Conservation (phyloP, 2,888 invertebrate species). For the Colostygia pectinataria region DNA sequence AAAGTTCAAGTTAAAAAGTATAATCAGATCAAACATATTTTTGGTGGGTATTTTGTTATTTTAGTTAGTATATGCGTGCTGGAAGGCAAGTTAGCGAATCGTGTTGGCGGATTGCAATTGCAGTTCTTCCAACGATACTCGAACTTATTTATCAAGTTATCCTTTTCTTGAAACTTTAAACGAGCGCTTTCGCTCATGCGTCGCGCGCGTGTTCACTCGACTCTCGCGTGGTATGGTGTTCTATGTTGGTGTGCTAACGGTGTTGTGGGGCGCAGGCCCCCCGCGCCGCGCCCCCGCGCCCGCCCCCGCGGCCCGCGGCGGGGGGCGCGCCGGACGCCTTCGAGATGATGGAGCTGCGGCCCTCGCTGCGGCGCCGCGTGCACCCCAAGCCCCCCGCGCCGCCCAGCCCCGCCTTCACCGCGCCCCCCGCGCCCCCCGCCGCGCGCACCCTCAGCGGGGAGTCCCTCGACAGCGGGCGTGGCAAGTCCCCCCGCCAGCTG, state of each 20-base stretch:
- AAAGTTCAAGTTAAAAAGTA: too few relatives aligned
- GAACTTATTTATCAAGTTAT: neutral
- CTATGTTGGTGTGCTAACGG: conserved; percentile 27
- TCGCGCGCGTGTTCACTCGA: neutral
- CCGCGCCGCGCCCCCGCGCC: conserved; percentile 22
- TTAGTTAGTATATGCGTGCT: too few relatives aligned
- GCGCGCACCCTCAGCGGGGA: conserved; percentile 20
- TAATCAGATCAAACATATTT: too few relatives aligned
- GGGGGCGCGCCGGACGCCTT: conserved; percentile 15
- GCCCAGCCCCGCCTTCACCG: conserved; percentile 29
- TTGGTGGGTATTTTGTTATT: too few relatives aligned
- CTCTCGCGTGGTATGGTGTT: neutral
- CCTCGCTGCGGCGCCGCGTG: conserved; percentile 40
- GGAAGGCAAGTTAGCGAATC: too few relatives aligned
- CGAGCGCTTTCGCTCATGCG: neutral
- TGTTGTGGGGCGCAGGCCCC: conserved; percentile 39
- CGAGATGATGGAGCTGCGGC: conserved; percentile 33
- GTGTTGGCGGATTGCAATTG: conserved; percentile 1
- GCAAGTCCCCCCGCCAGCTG: conserved; percentile 26
- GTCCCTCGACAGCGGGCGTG: neutral
- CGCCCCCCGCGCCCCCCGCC: conserved; percentile 26
- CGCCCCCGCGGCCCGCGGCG: conserved; percentile 15
- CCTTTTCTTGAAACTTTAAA: neutral
- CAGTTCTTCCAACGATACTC: neutral
- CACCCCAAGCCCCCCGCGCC: conserved; percentile 31